phyloP scores from a whole-genome alignment of 1,140 invertebrate genomes.

The Diabrotica virgifera region DNA sequence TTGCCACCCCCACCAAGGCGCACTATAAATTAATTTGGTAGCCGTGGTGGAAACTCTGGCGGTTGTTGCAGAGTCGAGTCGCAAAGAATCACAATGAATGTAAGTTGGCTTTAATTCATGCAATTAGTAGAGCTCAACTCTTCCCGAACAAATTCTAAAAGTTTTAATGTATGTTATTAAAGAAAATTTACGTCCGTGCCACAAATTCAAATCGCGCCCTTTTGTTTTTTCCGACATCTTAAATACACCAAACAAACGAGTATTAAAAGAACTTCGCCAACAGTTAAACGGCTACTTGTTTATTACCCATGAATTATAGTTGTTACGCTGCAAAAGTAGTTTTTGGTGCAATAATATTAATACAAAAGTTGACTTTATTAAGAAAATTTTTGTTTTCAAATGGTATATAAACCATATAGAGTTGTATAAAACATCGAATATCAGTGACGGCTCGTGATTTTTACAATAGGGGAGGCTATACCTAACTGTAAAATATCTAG shows the following conservation, averaged over 20 bases:
- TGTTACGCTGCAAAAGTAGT: not conserved
- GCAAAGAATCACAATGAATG: slow-evolving; percentile 42
- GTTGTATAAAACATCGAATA: too few species aligned
- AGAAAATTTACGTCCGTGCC: slow-evolving; percentile 39
- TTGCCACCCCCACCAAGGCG: slow-evolving; percentile 6
- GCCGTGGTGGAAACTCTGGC: slow-evolving; percentile 9
- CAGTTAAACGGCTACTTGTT: not conserved
- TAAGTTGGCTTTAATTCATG: slow-evolving; percentile 41
- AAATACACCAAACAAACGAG: slow-evolving; percentile 21
- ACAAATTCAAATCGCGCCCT: slow-evolving; percentile 27
- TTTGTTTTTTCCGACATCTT: slow-evolving; percentile 19
- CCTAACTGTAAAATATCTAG: too few species aligned
- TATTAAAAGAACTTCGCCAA: slow-evolving; percentile 18
- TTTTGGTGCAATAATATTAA: not conserved
- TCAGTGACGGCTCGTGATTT: too few species aligned
- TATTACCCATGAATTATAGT: not conserved
- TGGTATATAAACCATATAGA: too few species aligned
- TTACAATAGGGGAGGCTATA: too few species aligned
- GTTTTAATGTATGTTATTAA: slow-evolving; percentile 43
- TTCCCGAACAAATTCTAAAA: slow-evolving; percentile 38
- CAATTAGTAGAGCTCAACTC: slow-evolving; percentile 43
- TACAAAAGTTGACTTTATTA: too few species aligned
- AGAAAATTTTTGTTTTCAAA: too few species aligned
- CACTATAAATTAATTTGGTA: slow-evolving; percentile 36
- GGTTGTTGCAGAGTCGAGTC: slow-evolving; percentile 19